These are phyloP conservation scores for Jordanella pulchra DNA, from an alignment of 2,797 vertebrate species.

Conservation along the genomic window DNA sequence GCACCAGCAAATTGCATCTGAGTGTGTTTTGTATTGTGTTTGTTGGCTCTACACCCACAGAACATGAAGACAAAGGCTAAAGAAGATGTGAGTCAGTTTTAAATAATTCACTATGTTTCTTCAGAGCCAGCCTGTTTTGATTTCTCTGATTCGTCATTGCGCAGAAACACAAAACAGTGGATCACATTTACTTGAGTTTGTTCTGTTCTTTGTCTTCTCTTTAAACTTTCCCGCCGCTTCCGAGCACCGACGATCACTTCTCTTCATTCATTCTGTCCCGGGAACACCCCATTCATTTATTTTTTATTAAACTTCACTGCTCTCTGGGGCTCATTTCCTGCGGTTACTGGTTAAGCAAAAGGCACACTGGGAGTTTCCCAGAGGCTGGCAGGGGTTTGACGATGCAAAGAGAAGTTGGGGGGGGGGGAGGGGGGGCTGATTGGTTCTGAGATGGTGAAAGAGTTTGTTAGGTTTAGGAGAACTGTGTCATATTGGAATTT, in stretches of 20 bases:
- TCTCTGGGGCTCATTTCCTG: constrained; percentile 84
- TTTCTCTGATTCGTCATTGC: constrained; percentile 72
- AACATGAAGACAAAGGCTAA: constrained; percentile 58
- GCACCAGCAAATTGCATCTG: constrained; percentile 43
- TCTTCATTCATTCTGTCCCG: constrained; percentile 69
- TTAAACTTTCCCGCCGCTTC: constrained; percentile 51
- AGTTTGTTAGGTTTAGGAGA: constrained; percentile 28
- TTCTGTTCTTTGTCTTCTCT: constrained; percentile 53
- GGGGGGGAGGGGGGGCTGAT: neutral
- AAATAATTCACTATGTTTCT: constrained; percentile 61
- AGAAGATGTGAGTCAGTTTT: constrained; percentile 61
- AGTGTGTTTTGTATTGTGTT: constrained; percentile 58
- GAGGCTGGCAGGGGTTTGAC: constrained; percentile 68
- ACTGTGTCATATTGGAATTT: constrained; percentile 42
- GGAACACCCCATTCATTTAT: constrained; percentile 85
- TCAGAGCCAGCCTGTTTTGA: constrained; percentile 73
- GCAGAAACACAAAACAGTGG: constrained; percentile 67
- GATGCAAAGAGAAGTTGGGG: constrained; percentile 60
- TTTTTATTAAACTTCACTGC: constrained; percentile 86
- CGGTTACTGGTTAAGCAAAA: constrained; percentile 77
- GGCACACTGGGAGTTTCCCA: constrained; percentile 77
- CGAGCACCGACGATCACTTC: constrained; percentile 52
- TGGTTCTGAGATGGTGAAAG: constrained; percentile 52
- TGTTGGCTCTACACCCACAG: constrained; percentile 59
- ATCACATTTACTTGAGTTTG: constrained; percentile 54